phyloP scores from a whole-genome alignment of 2,888 invertebrate genomes.

The Harpalus rufipes region DNA sequence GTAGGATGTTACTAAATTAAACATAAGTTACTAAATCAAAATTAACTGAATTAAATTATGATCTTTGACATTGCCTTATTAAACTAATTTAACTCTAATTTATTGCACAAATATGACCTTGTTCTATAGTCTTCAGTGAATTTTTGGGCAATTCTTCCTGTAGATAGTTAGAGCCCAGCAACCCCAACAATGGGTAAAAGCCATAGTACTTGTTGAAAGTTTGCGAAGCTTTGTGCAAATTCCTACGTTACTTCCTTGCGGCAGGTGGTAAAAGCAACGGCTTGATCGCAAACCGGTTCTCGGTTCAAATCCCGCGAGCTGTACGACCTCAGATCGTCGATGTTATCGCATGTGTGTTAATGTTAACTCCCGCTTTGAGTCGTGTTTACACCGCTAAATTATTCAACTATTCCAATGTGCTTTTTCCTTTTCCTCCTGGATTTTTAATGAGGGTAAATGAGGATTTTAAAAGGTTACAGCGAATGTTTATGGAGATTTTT shows the following conservation, averaged over 20 bases:
- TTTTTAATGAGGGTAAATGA: conserved; percentile 6
- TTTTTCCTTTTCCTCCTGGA: conserved; percentile 3
- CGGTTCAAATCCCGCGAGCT: conserved; percentile 33
- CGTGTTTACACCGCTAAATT: conserved; percentile 39
- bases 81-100: too few relatives aligned
- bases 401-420: conserved; percentile 13
- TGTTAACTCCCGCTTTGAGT: conserved; percentile 24
- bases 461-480: neutral
- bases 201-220: neutral
- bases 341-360: conserved; percentile 40
- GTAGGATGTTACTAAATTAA: too few relatives aligned
- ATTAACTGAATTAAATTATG: too few relatives aligned
- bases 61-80: too few relatives aligned
- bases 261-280: conserved; percentile 40
- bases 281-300: conserved; percentile 19
- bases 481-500: neutral
- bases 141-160: too few relatives aligned
- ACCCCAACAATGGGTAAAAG: neutral
- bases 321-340: conserved; percentile 15
- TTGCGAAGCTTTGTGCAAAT: neutral
- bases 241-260: neutral
- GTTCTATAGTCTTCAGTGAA: too few relatives aligned
- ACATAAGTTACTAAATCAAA: neutral
- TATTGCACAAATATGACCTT: too few relatives aligned
- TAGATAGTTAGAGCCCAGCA: too few relatives aligned